Evolutionary conservation across 2,888 invertebrate species (phyloP), one percentile per base, ranked within the genome.

Genomic region (Adelognathus sp.): DNA sequence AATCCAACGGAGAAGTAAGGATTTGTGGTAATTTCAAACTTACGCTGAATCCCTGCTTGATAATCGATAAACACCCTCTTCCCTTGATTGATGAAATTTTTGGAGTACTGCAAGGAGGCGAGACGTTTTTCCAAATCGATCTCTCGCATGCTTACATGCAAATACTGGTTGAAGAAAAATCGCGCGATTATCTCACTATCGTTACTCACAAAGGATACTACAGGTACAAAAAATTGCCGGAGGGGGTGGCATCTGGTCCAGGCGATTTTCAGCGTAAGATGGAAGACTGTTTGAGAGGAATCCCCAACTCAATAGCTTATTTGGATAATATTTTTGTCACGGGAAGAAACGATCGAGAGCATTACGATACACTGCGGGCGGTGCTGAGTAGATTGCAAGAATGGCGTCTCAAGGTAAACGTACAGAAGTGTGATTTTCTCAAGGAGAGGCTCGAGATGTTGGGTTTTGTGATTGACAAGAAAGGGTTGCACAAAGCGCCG

Each of bases 1-100:
- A 88, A 79, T 76, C 77, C 14, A 74, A 85, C 52, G 81, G 80
- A 2, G 29, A 50, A 3, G 79, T 89, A 1, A 71, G 86, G 24
- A 74, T 85, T 31, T 84, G 85, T 66, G 82, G 83, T 0, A 76
- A 84, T 71, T 86, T 84, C 46, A 85, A 82, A 84, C 50, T 86
- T 14, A 85, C 85, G 5, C 27, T 87, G 11, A 88, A 87, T 73
- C 83, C 83, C 14, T 31, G 41, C 9, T 73, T 86, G 33, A 33
- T 82, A n/a, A 79, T 84, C 1, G 83, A 87, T 66, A 81, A 85
- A 69, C 80, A 88, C 67, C 87, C 86, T 0, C 63, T 86, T 24
- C 86, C 84, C 0, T 79, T 81, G 14, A 81, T 86, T 6, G 58
- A 81, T n/a, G 81, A 80, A n/a, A 63, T 82, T 72, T 87, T 83